Percentiles rank a stretch among this genome's conserved stretches.
Evolutionary conservation across 2,888 invertebrate species (phyloP).

Genomic region (Cheiracanthium punctorium): DNA sequence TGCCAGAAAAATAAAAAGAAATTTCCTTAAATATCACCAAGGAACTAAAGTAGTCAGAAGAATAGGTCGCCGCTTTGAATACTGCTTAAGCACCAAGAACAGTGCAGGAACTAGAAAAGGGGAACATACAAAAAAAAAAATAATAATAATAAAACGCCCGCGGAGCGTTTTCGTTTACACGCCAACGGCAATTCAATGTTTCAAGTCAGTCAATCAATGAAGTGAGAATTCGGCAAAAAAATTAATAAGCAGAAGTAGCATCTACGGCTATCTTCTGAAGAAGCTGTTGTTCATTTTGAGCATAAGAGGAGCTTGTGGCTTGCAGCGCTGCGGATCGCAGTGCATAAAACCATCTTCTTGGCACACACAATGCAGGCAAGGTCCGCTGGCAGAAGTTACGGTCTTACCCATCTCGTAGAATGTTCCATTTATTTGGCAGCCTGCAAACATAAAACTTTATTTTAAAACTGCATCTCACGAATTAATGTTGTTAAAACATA

Average conservation of each 20-base stretch:
- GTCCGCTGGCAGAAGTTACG: constrained; percentile 90
- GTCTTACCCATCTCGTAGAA: constrained; percentile 90
- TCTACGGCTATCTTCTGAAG: constrained; percentile 51
- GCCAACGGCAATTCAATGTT: background rate
- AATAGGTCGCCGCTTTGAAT: constrained; percentile 29
- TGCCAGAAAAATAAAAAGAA: background rate
- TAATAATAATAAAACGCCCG: constrained; percentile 23
- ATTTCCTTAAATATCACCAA: background rate
- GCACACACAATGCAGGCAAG: constrained; percentile 96
- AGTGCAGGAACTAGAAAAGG: constrained; percentile 52
- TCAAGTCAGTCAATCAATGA: background rate
- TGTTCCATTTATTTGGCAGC: constrained; percentile 90
- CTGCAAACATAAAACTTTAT: constrained; percentile 75
- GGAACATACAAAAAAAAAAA: no score
- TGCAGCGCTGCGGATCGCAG: constrained; percentile 88
- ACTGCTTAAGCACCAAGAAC: constrained; percentile 59
- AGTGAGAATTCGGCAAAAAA: background rate
- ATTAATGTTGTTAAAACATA: no score
- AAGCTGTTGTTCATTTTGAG: constrained; percentile 71
- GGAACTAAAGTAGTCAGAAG: background rate
- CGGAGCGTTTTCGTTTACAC: background rate
- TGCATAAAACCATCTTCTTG: constrained; percentile 95
- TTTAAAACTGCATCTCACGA: background rate
- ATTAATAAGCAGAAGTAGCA: background rate
- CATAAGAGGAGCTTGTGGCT: constrained; percentile 71